Evolutionary conservation across 2,797 vertebrate genomes (phyloP), one percentile per base, ranked within the genome.

Genomic region (Myoxocephalus aenaeus): DNA sequence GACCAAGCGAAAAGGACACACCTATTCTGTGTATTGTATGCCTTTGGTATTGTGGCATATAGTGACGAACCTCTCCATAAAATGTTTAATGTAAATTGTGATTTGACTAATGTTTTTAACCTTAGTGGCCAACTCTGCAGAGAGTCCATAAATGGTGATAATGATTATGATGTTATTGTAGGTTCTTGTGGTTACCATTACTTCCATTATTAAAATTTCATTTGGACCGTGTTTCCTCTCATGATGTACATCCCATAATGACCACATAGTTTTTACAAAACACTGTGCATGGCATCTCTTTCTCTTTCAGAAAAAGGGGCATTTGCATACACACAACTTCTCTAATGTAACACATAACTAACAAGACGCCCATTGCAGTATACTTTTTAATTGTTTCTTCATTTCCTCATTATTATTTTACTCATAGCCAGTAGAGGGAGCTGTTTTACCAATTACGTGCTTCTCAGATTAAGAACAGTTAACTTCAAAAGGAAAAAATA

Each of bases 171-270:
- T 54, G 25, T 54, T 42, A 12, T 32, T 73, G 27, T 71, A n/a
- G 17, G 25, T 25, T 62, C 27, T 42, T 75, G 12, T 56, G 73
- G 34, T 65, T 44, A 38, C 22, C 13, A 40, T 80, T 67, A 34
- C 65, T 63, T 51, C 18, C 10, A 63, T 54, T 32, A 82, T 73
- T 82, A 78, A 80, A 81, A 70, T 62, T 34, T n/a, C n/a, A 50
- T 69, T 61, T 64, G 2, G 3, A 70, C 11, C 1, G 0, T 3
- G 34, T 76, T 71, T 71, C 4, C 4, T 27, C 4, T 70, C 3
- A 29, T 61, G 13, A 15, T 65, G 10, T 22, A 25, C 11, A 50
- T 72, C 22, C 71, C 36, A 36, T 62, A 44, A 77, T 56, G 14
- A 65, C 50, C 13, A 53, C 46, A 40, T 29, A 9, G 27, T 0